Evolutionary conservation across 2,888 invertebrate genomes (phyloP).

Genomic region (Habrosyne pyritoides): DNA sequence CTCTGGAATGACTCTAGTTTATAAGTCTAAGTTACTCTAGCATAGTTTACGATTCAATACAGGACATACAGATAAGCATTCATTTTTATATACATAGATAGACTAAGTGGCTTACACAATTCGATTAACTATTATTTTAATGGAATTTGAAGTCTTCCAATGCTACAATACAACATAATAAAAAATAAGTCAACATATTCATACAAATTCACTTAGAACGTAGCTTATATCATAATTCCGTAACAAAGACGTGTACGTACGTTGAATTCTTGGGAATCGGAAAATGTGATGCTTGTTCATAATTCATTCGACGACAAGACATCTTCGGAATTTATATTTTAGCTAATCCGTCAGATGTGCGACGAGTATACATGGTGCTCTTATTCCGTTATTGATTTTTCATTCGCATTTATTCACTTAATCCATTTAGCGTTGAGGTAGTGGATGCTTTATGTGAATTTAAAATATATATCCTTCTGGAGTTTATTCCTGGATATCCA

Average conservation of each 20-base stretch:
- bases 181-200: neutral
- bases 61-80: no score
- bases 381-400: slow-evolving; percentile 13
- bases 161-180: neutral
- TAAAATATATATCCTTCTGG: no score
- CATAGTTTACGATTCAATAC: no score
- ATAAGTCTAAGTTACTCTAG: no score
- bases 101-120: no score
- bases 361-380: slow-evolving; percentile 34
- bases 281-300: slow-evolving; percentile 47
- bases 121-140: neutral
- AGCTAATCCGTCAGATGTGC: slow-evolving; percentile 38
- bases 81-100: no score
- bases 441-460: neutral
- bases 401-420: slow-evolving; percentile 11
- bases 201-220: neutral
- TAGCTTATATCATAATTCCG: slow-evolving; percentile 12
- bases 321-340: slow-evolving; percentile 52
- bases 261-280: slow-evolving; percentile 24
- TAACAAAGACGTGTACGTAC: slow-evolving; percentile 21
- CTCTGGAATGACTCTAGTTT: no score
- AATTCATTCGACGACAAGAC: slow-evolving; percentile 53
- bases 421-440: neutral
- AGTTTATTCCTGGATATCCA: no score
- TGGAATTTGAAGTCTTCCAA: neutral